phyloP scores from a whole-genome alignment of 2,797 vertebrate genomes.

The Parauchenoglanis ngamensis region DNA sequence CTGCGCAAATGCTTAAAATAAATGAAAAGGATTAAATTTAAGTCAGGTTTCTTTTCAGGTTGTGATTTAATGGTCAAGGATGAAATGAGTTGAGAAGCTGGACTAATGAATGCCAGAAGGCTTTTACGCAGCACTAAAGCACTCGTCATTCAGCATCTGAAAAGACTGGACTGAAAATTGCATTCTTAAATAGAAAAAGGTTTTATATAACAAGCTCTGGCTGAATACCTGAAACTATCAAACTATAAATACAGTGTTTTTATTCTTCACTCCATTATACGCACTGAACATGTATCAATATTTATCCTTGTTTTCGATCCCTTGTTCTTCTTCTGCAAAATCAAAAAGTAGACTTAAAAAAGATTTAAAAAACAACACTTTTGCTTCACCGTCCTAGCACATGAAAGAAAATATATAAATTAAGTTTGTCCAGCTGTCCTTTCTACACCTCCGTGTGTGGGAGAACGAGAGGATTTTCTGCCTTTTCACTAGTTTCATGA shows the following conservation, averaged over 20 bases:
- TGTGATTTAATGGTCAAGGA: background rate
- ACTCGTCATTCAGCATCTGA: background rate
- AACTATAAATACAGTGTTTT: background rate
- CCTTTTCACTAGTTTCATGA: conserved; percentile 8
- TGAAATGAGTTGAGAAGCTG: background rate
- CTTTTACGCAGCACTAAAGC: background rate
- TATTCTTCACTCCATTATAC: background rate
- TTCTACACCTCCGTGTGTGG: conserved; percentile 21
- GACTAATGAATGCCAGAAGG: background rate
- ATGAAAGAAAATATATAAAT: background rate
- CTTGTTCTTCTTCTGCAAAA: background rate
- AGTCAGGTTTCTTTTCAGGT: background rate
- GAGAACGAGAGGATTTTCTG: conserved; percentile 17
- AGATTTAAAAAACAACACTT: background rate
- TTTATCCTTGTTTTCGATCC: background rate
- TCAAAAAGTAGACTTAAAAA: background rate
- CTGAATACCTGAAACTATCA: background rate
- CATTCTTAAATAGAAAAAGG: background rate
- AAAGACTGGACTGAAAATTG: background rate
- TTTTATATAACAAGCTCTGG: background rate
- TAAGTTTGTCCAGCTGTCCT: conserved; percentile 14
- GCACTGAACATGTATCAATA: background rate
- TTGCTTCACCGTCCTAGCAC: background rate
- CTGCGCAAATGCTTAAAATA: background rate
- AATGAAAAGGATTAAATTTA: no score